Base-by-base conservation (phyloP, 2,113 vertebrate species). In the Gobius niger region DNA sequence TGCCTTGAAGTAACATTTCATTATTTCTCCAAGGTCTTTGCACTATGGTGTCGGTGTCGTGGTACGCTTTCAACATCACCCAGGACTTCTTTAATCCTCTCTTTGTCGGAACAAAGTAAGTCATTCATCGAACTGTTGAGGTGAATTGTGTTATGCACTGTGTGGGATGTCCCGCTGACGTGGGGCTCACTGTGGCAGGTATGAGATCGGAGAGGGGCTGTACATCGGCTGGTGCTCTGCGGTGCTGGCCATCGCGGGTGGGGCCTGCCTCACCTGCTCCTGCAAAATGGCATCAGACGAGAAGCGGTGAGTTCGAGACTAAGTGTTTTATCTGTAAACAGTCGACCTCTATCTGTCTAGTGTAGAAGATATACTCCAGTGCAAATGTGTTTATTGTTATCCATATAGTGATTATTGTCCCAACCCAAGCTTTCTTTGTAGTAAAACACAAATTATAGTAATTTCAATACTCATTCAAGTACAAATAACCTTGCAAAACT, bases 41-140 rank as follows among this genome's bases (percentile, higher is more conserved):
- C 47, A 95, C 95, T 0, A 93, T 96, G 93, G 72, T 95, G 40
- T 87, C 95, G 0, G 88, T 96, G 65, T 95, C 94, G 8, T 97
- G 96, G 96, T 97, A 97, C 0, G 96, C 96, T 18, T 85, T 91
- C 84, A 96, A 95, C 75, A 95, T 96, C 85, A 96, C 95, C 4
- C 88, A 84, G 50, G 89, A 95, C 0, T 97, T 97, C 89, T 97
- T 95, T 63, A 85, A 96, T 70, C 95, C 94, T 0, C 67, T 93
- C 46, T 92, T 90, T 42, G 80, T 79, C 0, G 96, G 95, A 6
- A 95, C 84, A 70, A 96, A 90, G 96, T 97, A 72, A 93, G 93
- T 81, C 9, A 8, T 1, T 6, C 24, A 34, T 34, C 3, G 1
- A 4, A 3, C 24, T 34, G 3, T 34, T 34, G 24, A 34, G 3